Evolutionary conservation across 2,888 invertebrate species (phyloP).

Genomic region (Ormyrus rosae): DNA sequence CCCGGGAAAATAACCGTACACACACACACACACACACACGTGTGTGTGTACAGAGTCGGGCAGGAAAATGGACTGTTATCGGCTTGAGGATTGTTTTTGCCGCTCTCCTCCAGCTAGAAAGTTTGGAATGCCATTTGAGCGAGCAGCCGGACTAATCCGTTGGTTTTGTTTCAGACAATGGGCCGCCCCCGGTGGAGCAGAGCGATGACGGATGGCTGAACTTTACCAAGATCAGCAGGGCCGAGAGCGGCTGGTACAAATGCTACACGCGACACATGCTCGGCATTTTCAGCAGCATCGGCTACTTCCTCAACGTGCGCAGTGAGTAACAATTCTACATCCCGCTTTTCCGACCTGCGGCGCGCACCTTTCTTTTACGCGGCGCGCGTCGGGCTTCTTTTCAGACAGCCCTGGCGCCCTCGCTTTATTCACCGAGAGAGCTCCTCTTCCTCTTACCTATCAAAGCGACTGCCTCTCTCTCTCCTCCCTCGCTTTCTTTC

Average conservation of each 20-base stretch:
- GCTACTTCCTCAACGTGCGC: conserved; percentile 92
- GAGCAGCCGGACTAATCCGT: neutral
- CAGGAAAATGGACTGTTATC: conserved; percentile 37
- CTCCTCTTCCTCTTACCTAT: too few relatives aligned
- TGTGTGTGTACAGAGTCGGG: neutral
- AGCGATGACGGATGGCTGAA: conserved; percentile 89
- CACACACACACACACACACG: neutral
- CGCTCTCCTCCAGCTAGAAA: conserved; percentile 1
- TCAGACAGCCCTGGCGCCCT: too few relatives aligned
- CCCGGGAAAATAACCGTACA: neutral
- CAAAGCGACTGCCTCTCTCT: too few relatives aligned
- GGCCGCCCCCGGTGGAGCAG: conserved; percentile 79
- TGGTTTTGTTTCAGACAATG: conserved; percentile 71
- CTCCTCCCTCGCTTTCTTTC: neutral
- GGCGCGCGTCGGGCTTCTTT: too few relatives aligned
- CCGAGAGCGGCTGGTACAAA: conserved; percentile 95
- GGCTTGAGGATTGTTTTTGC: neutral
- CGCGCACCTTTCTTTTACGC: too few relatives aligned
- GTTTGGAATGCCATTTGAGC: conserved; percentile 21
- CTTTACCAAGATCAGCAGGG: conserved; percentile 86
- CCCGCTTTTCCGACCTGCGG: too few relatives aligned
- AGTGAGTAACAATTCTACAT: conserved; percentile 80
- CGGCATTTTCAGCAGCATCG: conserved; percentile 91
- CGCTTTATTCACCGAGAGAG: too few relatives aligned
- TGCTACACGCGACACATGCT: conserved; percentile 90